Percentiles rank a stretch among this genome's conserved stretches.
These are phyloP conservation scores for rabbit (Oryctolagus cuniculus) DNA, from an alignment of 2,113 vertebrate genomes.

Conservation along the genomic window mOryCun1.1 NC_091440.1:8975501-8976000, in stretches of 20 bases:
- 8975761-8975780: not conserved
- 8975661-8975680: not conserved
- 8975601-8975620: not conserved
- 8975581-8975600: constrained; percentile 1
- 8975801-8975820: not conserved
- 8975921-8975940: not conserved
- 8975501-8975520: not conserved
- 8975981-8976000: not conserved
- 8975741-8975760: too few species aligned
- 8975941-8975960: not conserved
- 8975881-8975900: not conserved
- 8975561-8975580: constrained; percentile 12
- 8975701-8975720: not conserved
- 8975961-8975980: not conserved
- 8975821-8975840: not conserved
- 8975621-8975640: not conserved
- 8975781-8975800: not conserved
- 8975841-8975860: not conserved
- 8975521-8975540: not conserved
- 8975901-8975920: not conserved
- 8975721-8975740: not conserved
- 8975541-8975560: not conserved
- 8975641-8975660: not conserved
- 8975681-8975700: not conserved
- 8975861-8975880: not conserved